Base-by-base conservation (phyloP, 2,888 invertebrate species). In the Pachymerium ferrugineum region DNA sequence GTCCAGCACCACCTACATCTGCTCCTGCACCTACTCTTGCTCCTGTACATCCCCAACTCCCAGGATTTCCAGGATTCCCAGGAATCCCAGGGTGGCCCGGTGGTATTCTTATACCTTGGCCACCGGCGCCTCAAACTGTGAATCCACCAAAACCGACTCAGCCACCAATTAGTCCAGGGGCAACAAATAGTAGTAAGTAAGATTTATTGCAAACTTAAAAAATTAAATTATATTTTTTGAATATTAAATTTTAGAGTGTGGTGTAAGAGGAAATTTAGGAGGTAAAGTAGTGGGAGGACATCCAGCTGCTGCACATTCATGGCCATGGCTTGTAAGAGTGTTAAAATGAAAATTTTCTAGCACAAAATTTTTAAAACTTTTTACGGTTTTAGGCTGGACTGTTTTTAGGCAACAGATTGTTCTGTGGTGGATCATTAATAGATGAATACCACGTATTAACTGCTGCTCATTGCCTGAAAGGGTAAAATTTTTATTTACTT, bases 401-500 rank as follows among this genome's bases (percentile, higher is more conserved):
- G 35, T 92, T 94, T 82, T 92, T 91, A 81, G 87, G 87, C 5
- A 92, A 91, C 16, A 86, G 92, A 33, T 93, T 94, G 81, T 93
- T 94, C 83, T 94, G 94, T 81, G 94, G 93, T 1, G 94, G 93
- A 10, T 92, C 93, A 0, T 85, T 94, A 67, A 90, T 94, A 76
- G 92, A 93, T 79, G 87, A 88, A 76, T 83, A 81, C 72, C 93
- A 93, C 80, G 88, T 94, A 70, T 84, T 94, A 14, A 90, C 93
- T 1, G 93, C 93, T 1, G 93, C 94, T 0, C 93, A 94, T 83
- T 94, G 94, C 81, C 91, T 94, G 29, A 92, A 92, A 31, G 91
- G 92, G 93, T 93, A 85, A 87, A 89, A 83, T 74, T 25, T 38
- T 12, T 54, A 62, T 6, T 3, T 28, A 29, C 10, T 35, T 12